Conservation (phyloP, 2,797 vertebrate species). For the Enteromius trimaculatus region DNA sequence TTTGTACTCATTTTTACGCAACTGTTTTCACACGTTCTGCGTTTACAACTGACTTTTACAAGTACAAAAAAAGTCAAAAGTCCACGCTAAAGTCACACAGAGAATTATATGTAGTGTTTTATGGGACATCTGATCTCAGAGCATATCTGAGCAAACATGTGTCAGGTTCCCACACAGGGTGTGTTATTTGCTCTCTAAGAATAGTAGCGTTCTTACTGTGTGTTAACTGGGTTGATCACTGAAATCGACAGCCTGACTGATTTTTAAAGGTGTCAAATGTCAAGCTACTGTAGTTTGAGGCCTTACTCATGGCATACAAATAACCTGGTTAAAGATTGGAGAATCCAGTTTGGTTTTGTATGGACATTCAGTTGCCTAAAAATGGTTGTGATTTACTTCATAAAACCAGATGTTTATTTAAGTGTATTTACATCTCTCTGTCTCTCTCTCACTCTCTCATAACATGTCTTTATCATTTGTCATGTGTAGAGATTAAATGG, state of each 20-base stretch:
- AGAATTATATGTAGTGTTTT: not conserved
- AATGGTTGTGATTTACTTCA: not conserved
- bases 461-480: slow-evolving; percentile 45
- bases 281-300: not conserved
- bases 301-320: not conserved
- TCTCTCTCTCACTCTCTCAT: not conserved
- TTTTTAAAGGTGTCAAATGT: not conserved
- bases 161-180: slow-evolving; percentile 55
- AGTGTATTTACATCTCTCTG: too few species aligned
- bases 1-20: slow-evolving; percentile 35
- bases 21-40: slow-evolving; percentile 33
- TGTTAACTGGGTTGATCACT: slow-evolving; percentile 58
- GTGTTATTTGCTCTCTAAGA: slow-evolving; percentile 63
- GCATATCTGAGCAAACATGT: slow-evolving; percentile 67
- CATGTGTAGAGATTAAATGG: slow-evolving; percentile 82
- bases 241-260: not conserved
- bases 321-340: not conserved
- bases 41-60: slow-evolving; percentile 34
- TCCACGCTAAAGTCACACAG: not conserved
- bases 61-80: slow-evolving; percentile 1
- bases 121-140: slow-evolving; percentile 8
- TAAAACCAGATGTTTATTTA: not conserved
- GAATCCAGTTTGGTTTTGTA: not conserved
- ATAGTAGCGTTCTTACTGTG: slow-evolving; percentile 56
- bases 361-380: not conserved